These are phyloP conservation scores for Drosophila melanosoma DNA, from an alignment of 2,888 invertebrate species.

Conservation along the genomic window DNA sequence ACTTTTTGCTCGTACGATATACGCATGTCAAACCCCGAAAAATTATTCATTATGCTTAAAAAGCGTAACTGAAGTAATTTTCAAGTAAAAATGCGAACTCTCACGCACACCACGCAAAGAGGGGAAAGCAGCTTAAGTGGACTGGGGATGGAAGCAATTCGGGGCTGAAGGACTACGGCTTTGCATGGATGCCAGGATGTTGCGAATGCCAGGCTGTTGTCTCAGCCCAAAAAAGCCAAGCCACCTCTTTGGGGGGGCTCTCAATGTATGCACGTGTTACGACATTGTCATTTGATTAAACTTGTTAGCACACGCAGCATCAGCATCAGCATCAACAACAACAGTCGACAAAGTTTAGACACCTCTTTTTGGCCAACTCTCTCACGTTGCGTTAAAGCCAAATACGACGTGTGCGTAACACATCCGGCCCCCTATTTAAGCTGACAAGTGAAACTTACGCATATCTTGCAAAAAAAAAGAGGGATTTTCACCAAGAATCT, in stretches of 20 bases:
- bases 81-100: conserved; percentile 61
- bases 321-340: conserved; percentile 17
- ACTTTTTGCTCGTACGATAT: conserved; percentile 46
- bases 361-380: conserved; percentile 47
- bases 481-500: not conserved
- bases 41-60: conserved; percentile 77
- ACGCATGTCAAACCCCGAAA: conserved; percentile 31
- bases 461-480: conserved; percentile 16
- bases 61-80: conserved; percentile 79
- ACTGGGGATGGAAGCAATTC: not conserved
- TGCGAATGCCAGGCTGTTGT: conserved; percentile 4
- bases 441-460: conserved; percentile 24
- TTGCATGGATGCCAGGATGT: conserved; percentile 37
- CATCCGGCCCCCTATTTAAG: conserved; percentile 19
- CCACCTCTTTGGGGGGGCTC: conserved; percentile 35
- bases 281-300: conserved; percentile 80
- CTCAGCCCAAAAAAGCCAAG: conserved; percentile 30
- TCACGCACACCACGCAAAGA: conserved; percentile 22
- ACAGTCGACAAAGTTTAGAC: conserved; percentile 40
- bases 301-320: conserved; percentile 69
- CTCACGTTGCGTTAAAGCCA: conserved; percentile 50
- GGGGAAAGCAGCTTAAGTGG: not conserved
- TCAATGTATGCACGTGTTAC: conserved; percentile 74
- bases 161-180: conserved; percentile 21
- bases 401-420: conserved; percentile 37